Conservation (phyloP, 2,888 invertebrate species). For the Fragum sueziense region DNA sequence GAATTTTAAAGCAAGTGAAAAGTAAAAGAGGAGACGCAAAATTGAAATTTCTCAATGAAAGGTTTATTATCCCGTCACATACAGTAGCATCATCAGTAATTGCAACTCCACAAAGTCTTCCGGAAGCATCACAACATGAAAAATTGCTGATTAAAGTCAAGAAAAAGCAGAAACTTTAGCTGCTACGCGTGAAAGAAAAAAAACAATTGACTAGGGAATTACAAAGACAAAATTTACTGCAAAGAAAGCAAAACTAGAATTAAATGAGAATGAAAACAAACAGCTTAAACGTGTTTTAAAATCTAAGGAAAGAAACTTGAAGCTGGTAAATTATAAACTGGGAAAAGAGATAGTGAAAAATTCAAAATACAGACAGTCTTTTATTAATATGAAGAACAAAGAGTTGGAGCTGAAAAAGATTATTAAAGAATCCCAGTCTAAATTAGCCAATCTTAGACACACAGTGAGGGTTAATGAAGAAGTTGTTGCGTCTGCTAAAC, state of each 20-base stretch:
- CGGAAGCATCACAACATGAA: background rate
- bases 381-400: background rate
- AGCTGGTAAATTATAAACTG: constrained; percentile 5
- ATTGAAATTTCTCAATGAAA: constrained; percentile 15
- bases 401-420: background rate
- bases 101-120: background rate
- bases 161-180: constrained; percentile 6
- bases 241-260: constrained; percentile 19
- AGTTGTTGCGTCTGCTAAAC: background rate
- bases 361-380: background rate
- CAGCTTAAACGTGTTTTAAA: background rate
- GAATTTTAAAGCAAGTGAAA: constrained; percentile 19
- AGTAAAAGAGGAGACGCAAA: constrained; percentile 19
- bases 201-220: constrained; percentile 30
- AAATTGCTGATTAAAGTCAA: background rate
- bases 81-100: no score
- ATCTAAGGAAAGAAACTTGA: background rate
- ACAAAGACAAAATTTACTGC: background rate
- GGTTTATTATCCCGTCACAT: constrained; percentile 18
- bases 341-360: constrained; percentile 4
- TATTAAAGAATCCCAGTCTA: background rate
- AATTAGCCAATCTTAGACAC: background rate
- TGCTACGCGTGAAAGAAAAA: constrained; percentile 18
- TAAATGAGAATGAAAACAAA: constrained; percentile 17
- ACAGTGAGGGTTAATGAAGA: constrained; percentile 8